Evolutionary conservation across 2,888 invertebrate species (phyloP).

Genomic region (Metacarcinus magister): DNA sequence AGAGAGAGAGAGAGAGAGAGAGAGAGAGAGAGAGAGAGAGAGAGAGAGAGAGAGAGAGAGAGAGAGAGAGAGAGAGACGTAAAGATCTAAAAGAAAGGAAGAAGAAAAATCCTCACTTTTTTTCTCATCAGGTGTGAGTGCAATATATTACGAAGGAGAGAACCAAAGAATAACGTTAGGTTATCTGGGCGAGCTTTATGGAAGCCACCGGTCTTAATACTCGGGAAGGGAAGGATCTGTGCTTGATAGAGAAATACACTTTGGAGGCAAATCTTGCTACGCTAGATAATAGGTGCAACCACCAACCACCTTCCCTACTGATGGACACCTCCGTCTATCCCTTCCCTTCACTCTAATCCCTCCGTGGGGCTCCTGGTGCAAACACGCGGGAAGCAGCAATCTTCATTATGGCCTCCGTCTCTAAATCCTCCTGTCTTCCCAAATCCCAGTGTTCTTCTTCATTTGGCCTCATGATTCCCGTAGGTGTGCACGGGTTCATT

Average conservation of each 20-base stretch:
- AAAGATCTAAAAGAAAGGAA: neutral
- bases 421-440: constrained; percentile 21
- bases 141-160: neutral
- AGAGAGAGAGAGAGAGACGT: too few relatives aligned
- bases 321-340: neutral
- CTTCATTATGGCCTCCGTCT: neutral
- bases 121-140: neutral
- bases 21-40: too few relatives aligned
- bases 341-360: neutral
- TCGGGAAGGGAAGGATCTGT: constrained; percentile 1
- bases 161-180: neutral
- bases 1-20: too few relatives aligned
- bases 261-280: neutral
- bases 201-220: constrained; percentile 27
- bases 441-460: neutral
- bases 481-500: neutral
- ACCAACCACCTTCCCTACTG: neutral
- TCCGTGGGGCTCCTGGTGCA: neutral
- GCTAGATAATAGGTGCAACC: neutral
- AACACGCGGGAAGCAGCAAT: constrained; percentile 36
- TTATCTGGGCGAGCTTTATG: constrained; percentile 10
- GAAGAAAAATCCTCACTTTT: neutral
- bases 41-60: too few relatives aligned
- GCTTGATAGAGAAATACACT: constrained; percentile 19
- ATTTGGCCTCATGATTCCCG: constrained; percentile 15